phyloP scores from a whole-genome alignment of 1,140 invertebrate genomes.

The Oppia nitens region DNA sequence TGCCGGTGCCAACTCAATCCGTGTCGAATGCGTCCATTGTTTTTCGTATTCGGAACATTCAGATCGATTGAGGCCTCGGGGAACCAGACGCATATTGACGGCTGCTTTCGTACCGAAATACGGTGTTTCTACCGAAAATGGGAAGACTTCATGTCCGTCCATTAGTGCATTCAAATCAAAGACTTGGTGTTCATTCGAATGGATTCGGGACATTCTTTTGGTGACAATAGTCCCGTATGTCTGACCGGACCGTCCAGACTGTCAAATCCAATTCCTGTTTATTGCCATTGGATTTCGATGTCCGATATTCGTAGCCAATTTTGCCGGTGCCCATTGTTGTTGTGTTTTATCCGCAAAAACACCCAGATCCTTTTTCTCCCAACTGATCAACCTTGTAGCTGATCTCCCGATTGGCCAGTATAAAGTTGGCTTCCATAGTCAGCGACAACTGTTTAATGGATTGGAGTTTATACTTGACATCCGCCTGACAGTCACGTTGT shows the following conservation, averaged over 20 bases:
- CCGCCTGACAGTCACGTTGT: background rate
- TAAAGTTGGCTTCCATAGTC: background rate
- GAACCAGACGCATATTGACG: background rate
- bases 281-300: background rate
- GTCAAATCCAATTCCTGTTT: background rate
- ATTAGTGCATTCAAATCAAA: background rate
- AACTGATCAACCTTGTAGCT: constrained; percentile 2
- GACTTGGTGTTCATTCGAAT: background rate
- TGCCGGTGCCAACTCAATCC: too few relatives aligned
- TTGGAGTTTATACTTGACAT: background rate
- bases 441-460: background rate
- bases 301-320: background rate
- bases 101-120: background rate
- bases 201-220: background rate
- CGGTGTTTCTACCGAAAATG: background rate
- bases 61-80: background rate
- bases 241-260: background rate
- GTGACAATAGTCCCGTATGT: background rate
- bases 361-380: background rate
- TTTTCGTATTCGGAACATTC: background rate
- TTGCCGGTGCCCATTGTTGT: background rate
- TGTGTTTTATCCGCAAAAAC: background rate
- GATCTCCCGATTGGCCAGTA: background rate
- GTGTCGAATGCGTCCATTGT: too few relatives aligned
- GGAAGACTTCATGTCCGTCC: background rate